Conservation (phyloP, 2,113 vertebrate species). For the Mobula birostris region DNA sequence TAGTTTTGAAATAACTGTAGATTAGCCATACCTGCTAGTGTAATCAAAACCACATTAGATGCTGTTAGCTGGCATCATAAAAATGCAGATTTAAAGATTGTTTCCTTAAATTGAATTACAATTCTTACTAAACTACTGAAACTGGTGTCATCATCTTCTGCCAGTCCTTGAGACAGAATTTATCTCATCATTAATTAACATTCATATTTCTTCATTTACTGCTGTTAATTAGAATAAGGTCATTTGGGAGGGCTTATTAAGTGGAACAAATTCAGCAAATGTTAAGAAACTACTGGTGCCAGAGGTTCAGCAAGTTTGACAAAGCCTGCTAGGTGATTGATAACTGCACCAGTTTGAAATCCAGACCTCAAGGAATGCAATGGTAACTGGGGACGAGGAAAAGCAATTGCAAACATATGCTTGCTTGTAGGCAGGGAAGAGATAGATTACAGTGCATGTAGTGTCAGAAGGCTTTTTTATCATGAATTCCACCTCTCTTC, state of each 20-base stretch:
- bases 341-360: constrained; percentile 90
- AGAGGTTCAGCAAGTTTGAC: constrained; percentile 80
- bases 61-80: constrained; percentile 81
- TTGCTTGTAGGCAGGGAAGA: constrained; percentile 91
- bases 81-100: constrained; percentile 80
- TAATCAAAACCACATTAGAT: constrained; percentile 75
- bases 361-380: constrained; percentile 85
- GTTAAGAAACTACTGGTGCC: constrained; percentile 87
- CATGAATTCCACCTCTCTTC: constrained; percentile 89
- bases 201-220: constrained; percentile 98
- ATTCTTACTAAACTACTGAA: constrained; percentile 96
- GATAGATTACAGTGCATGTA: constrained; percentile 93
- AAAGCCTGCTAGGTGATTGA: constrained; percentile 88
- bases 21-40: background rate
- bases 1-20: background rate
- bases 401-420: constrained; percentile 98
- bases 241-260: constrained; percentile 98
- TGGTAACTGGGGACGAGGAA: constrained; percentile 85
- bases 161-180: constrained; percentile 95
- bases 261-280: constrained; percentile 98
- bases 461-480: constrained; percentile 96
- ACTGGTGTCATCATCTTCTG: constrained; percentile 96
- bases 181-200: constrained; percentile 99
- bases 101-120: constrained; percentile 73
- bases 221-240: constrained; percentile 98